phyloP scores from a whole-genome alignment of 2,797 vertebrate genomes.

The Tapera naevia region DNA sequence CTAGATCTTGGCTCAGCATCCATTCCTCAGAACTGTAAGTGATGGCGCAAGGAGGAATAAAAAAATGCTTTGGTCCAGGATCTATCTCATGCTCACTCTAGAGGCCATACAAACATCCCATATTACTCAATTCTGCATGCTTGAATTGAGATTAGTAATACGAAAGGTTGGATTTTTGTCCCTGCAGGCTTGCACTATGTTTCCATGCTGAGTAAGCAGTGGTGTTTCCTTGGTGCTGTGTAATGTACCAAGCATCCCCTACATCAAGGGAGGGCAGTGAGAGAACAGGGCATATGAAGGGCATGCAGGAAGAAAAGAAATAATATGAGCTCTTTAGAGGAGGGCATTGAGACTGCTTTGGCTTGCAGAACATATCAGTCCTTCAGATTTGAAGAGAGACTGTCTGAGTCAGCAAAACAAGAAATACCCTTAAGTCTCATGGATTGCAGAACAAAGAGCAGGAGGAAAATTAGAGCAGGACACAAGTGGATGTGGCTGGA shows the following conservation, averaged over 20 bases:
- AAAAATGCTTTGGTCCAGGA: background rate
- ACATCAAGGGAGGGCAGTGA: too few relatives aligned
- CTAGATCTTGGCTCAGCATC: background rate
- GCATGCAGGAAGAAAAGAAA: background rate
- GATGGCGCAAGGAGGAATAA: background rate
- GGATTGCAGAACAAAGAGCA: background rate
- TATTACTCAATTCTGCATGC: background rate
- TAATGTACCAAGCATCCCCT: background rate
- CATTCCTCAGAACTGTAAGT: background rate
- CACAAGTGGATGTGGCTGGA: background rate
- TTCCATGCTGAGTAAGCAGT: background rate
- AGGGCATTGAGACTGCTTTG: background rate
- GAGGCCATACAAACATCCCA: background rate
- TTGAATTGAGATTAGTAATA: background rate
- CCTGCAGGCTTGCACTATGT: background rate
- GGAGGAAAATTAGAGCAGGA: background rate
- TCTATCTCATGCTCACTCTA: background rate
- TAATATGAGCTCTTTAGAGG: background rate
- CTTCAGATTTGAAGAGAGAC: background rate
- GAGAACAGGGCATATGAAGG: background rate
- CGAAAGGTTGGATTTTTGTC: slow-evolving; percentile 5
- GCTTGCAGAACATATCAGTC: background rate
- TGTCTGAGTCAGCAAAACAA: background rate
- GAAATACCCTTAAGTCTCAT: background rate
- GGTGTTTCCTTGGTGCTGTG: background rate